phyloP scores from a whole-genome alignment of 2,113 vertebrate species.

The Lamprologus speciosus region DNA sequence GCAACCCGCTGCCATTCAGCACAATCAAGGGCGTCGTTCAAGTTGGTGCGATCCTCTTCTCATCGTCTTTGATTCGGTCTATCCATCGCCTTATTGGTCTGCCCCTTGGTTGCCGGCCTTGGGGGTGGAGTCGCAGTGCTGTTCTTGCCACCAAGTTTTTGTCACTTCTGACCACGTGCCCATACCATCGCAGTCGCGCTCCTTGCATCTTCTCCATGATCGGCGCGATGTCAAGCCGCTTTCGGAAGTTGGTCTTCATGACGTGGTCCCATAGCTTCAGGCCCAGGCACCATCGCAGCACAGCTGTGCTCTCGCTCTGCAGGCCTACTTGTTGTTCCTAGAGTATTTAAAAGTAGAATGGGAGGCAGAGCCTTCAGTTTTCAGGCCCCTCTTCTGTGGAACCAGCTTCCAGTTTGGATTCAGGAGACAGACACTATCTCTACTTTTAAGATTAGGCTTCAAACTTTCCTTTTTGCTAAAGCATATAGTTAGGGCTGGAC shows the following conservation, averaged over 20 bases:
- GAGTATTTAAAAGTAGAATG: no score
- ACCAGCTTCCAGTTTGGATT: no score
- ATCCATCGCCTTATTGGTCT: not conserved
- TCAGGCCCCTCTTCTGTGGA: no score
- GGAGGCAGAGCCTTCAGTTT: no score
- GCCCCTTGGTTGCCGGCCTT: not conserved
- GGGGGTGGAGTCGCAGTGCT: not conserved
- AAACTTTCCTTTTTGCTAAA: no score
- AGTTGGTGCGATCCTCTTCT: rapidly evolving
- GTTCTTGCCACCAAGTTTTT: not conserved
- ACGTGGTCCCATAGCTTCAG: rapidly evolving
- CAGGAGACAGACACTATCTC: no score
- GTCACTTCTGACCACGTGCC: not conserved
- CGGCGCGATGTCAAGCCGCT: rapidly evolving
- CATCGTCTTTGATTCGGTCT: not conserved
- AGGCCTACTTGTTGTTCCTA: no score
- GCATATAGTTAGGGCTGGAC: no score
- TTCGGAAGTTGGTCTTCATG: not conserved
- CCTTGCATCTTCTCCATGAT: not conserved
- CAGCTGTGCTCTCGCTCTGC: no score
- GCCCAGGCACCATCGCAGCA: not conserved
- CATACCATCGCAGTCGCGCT: rapidly evolving
- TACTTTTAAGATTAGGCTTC: no score
- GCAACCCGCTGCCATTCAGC: rapidly evolving
- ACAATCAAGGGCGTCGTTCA: not conserved